A percentile compares a stretch with the other conserved stretches of the same genome.
Conservation (phyloP, 1,140 invertebrate species). For the fruit fly (Drosophila melanogaster) region Release_6_plus_ISO1_MT NT_037436.4:20629501-20630000, state of each 20-base stretch:
- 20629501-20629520: not conserved
- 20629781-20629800: not conserved
- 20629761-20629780: conserved; percentile 28
- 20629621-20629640: conserved; percentile 62
- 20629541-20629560: conserved; percentile 55
- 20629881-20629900: conserved; percentile 49
- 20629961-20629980: conserved; percentile 38
- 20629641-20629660: conserved; percentile 18
- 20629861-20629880: conserved; percentile 16
- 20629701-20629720: conserved; percentile 48
- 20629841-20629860: conserved; percentile 25
- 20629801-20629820: conserved; percentile 41
- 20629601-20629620: conserved; percentile 36
- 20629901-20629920: conserved; percentile 61
- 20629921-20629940: conserved; percentile 45
- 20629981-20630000: conserved; percentile 46
- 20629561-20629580: conserved; percentile 63
- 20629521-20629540: conserved; percentile 35
- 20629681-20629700: conserved; percentile 37
- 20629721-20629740: conserved; percentile 41
- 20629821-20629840: conserved; percentile 36
- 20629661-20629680: conserved; percentile 66
- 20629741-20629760: conserved; percentile 11
- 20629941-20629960: conserved; percentile 63
- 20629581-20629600: conserved; percentile 35